phyloP scores from a whole-genome alignment of 2,797 vertebrate species.

The Cynopterus sphinx region DNA sequence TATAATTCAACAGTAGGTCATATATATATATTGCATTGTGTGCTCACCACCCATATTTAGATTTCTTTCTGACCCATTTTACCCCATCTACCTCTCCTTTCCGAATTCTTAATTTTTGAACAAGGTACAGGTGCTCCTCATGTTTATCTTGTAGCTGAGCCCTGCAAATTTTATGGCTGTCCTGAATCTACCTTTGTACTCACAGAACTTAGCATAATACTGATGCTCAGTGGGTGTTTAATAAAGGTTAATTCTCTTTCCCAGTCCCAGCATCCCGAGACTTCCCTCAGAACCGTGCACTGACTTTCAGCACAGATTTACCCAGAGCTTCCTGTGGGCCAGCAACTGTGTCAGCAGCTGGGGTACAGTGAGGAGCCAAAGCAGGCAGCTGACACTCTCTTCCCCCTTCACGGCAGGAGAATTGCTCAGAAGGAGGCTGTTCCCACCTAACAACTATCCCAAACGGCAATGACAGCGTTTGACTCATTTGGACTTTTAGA shows the following conservation, averaged over 20 bases:
- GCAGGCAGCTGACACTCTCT: background rate
- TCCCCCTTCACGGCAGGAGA: background rate
- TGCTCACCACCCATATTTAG: too few species aligned
- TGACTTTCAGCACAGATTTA: background rate
- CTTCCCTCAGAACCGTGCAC: background rate
- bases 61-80: too few species aligned
- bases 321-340: background rate
- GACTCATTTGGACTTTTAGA: background rate
- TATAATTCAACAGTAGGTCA: too few species aligned
- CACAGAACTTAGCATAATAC: background rate
- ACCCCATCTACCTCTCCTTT: too few species aligned
- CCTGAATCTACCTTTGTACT: background rate
- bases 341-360: background rate
- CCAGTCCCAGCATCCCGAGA: background rate
- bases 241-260: background rate
- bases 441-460: background rate
- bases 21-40: too few species aligned
- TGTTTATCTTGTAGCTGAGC: background rate
- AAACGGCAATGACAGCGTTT: background rate
- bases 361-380: background rate
- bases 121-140: background rate
- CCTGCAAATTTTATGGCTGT: background rate
- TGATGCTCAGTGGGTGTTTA: background rate
- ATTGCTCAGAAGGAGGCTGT: background rate
- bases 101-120: background rate